phyloP scores from a whole-genome alignment of 2,113 vertebrate genomes.

The Chamaetylas fuelleborni region DNA sequence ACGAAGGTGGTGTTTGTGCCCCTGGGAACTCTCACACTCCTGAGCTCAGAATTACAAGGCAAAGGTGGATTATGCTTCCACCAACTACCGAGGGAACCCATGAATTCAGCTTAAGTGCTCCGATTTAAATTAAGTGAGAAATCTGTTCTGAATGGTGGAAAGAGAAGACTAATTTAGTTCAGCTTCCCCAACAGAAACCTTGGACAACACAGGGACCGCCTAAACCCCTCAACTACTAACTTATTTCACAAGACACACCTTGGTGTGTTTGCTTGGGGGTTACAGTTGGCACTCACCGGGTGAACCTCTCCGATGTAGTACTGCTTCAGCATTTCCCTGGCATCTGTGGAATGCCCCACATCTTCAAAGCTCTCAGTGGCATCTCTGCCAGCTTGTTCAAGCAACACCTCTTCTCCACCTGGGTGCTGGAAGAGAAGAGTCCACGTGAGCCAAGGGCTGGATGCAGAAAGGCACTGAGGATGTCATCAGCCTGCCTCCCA shows the following conservation, averaged over 20 bases:
- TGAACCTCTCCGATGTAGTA: conserved; percentile 90
- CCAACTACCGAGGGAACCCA: background rate
- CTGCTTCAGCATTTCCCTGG: conserved; percentile 91
- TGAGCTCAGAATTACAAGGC: background rate
- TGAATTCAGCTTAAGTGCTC: background rate
- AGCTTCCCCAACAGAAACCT: background rate
- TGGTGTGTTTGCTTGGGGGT: too few species aligned
- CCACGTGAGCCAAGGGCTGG: background rate
- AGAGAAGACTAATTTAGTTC: background rate
- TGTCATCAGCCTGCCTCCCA: background rate
- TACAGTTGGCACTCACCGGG: conserved; percentile 74
- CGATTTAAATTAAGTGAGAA: background rate
- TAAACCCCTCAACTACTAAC: background rate
- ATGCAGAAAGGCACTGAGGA: background rate
- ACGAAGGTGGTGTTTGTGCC: background rate
- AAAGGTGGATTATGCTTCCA: background rate
- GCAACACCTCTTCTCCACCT: conserved; percentile 91
- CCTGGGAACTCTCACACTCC: background rate
- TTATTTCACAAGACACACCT: background rate
- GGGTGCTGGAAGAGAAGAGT: conserved; percentile 82
- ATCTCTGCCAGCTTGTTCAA: conserved; percentile 89
- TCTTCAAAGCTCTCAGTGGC: conserved; percentile 95
- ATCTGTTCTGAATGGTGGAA: background rate
- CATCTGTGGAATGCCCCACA: conserved; percentile 91
- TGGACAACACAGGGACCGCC: background rate